phyloP scores from a whole-genome alignment of 2,113 vertebrate species.

The Promerops cafer region DNA sequence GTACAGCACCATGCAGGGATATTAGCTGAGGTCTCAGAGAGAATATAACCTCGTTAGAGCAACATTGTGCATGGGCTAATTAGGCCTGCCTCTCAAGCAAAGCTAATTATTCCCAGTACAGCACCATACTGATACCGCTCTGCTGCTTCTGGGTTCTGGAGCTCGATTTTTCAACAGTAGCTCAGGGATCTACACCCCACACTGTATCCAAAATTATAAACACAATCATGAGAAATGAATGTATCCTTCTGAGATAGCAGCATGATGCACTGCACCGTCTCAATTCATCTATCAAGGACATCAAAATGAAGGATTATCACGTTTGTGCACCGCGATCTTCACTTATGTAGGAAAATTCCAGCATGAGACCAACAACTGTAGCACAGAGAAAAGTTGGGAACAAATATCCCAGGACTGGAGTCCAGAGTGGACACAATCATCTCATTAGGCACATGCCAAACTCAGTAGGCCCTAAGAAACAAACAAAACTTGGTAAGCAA shows the following conservation, averaged over 20 bases:
- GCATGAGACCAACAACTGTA: neutral
- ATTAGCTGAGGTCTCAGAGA: constrained; percentile 45
- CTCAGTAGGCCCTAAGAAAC: neutral
- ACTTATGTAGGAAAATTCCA: neutral
- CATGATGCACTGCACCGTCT: neutral
- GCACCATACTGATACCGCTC: neutral
- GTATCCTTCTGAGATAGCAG: neutral
- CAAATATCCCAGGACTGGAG: neutral
- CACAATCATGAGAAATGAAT: neutral
- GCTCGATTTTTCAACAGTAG: neutral
- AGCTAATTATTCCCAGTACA: constrained; percentile 56
- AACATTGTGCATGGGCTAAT: constrained; percentile 44
- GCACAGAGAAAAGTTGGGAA: neutral
- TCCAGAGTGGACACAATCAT: neutral
- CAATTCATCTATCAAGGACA: neutral
- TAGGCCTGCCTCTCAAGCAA: constrained; percentile 53
- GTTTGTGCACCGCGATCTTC: neutral
- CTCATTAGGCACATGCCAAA: neutral
- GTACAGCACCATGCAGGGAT: constrained; percentile 23
- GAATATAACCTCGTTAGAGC: constrained; percentile 50
- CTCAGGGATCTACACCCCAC: neutral
- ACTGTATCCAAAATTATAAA: constrained; percentile 5
- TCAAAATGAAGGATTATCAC: neutral
- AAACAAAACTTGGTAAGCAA: neutral
- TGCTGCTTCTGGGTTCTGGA: constrained; percentile 13